Evolutionary conservation across 2,113 vertebrate species (phyloP).

Genomic region (Apodemus speciosus): DNA sequence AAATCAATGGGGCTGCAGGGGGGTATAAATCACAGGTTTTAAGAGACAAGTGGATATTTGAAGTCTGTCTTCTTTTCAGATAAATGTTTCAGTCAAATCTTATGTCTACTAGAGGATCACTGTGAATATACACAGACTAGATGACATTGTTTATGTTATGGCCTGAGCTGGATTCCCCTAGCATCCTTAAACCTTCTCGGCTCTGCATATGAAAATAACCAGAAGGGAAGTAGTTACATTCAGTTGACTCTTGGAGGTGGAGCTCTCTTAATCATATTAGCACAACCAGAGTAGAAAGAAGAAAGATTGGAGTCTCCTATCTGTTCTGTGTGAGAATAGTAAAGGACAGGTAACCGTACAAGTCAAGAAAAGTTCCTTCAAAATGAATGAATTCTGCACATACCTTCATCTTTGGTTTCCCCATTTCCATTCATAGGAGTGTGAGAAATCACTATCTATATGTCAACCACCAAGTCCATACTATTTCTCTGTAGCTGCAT

Average conservation of each 20-base stretch:
- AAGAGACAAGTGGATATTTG: neutral
- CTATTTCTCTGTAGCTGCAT: neutral
- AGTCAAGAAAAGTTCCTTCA: neutral
- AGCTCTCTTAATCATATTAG: neutral
- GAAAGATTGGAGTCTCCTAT: too few relatives aligned
- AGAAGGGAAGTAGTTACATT: neutral
- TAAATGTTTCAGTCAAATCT: neutral
- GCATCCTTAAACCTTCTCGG: neutral
- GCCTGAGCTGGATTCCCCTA: neutral
- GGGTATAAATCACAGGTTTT: neutral
- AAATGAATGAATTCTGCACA: fast-evolving
- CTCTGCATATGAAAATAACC: too few relatives aligned
- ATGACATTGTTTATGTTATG: neutral
- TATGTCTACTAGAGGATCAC: fast-evolving
- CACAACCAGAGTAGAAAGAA: neutral
- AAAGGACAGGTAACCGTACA: fast-evolving
- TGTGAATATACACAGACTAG: neutral
- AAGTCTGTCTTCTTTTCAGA: neutral
- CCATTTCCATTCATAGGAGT: neutral
- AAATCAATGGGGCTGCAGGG: neutral
- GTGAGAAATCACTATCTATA: fast-evolving
- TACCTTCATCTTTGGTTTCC: fast-evolving
- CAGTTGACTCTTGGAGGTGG: fast-evolving
- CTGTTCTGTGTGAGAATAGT: neutral
- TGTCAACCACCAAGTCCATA: fast-evolving